Evolutionary conservation across 2,888 invertebrate genomes (phyloP).

Genomic region (Plemyria rubiginata): DNA sequence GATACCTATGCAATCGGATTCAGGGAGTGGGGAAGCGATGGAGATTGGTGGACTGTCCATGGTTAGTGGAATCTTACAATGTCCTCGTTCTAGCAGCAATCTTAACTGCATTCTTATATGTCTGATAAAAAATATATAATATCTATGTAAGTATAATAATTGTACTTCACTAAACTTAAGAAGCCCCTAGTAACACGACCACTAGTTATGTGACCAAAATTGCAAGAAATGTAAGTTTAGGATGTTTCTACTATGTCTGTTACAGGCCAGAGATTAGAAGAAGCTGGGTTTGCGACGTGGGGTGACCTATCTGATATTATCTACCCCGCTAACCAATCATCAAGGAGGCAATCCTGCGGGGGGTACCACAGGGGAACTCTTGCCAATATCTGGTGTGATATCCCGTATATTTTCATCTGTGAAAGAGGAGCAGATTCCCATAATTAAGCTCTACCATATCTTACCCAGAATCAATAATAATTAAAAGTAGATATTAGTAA

Average conservation of each 20-base stretch:
- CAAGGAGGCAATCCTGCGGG: constrained; percentile 10
- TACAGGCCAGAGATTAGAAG: constrained; percentile 36
- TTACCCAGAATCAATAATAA: too few relatives aligned
- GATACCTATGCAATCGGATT: background rate
- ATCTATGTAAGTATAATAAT: too few relatives aligned
- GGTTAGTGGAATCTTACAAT: constrained; percentile 5
- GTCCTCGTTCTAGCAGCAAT: too few relatives aligned
- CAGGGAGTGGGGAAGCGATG: constrained; percentile 7
- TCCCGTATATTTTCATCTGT: constrained; percentile 30
- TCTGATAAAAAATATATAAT: too few relatives aligned
- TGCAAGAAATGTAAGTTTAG: background rate
- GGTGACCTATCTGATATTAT: constrained; percentile 17
- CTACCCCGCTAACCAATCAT: background rate
- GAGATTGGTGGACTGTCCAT: constrained; percentile 25
- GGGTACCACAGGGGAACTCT: background rate
- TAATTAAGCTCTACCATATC: background rate
- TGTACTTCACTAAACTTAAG: too few relatives aligned
- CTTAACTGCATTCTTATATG: too few relatives aligned
- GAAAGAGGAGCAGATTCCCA: constrained; percentile 22
- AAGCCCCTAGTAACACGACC: too few relatives aligned
- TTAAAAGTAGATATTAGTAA: too few relatives aligned
- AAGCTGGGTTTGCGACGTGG: constrained; percentile 41
- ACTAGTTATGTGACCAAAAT: background rate
- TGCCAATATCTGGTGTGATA: constrained; percentile 22
- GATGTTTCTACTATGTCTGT: background rate